Evolutionary conservation across 2,797 vertebrate species (phyloP), one percentile per base, ranked within the genome.

Genomic region (Enoplosus armatus): DNA sequence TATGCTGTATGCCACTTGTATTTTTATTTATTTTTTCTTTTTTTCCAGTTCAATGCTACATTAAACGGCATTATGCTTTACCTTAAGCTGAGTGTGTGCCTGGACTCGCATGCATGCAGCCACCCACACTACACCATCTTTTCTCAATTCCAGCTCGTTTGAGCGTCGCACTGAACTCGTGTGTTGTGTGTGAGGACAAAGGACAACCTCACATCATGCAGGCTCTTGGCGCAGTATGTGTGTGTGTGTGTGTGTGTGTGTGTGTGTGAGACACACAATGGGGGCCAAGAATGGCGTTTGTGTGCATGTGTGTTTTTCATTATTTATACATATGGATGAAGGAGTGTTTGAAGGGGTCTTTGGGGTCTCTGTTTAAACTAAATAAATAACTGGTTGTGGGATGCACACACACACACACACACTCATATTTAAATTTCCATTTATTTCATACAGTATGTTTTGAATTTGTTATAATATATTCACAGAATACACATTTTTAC

Each of bases 291-390:
- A 61, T 58, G 72, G 60, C 75, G 58, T 89, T 73, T 85, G 61
- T 86, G 71, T 87, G 79, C 76, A 61, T 81, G 77, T 80, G 72
- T 89, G 74, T 83, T 87, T 65, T 89, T 26, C 65, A 85, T 89
- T 91, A 91, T 89, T 91, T 80, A 93, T 86, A 66, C 55, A 74
- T 78, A 55, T 77, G 63, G 71, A 87, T 84, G 64, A 79, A 79
- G 85, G 72, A 72, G 51, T 58, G 56, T 77, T 77, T 66, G 47
- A 60, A 74, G 27, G 50, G 62, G 60, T 64, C 70, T 82, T 39
- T 65, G 50, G 62, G 70, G 66, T 72, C 77, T 80, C 74, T 89
- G 77, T 87, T 90, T 80, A 80, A 73, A 77, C 62, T 86, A 84
- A 85, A 86, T 84, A 87, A 90, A 77, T 85, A 80, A 84, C 68